Percentiles rank a stretch among this genome's conserved stretches.
These are phyloP conservation scores for Oreochromis tanganicae DNA, from an alignment of 2,113 vertebrate genomes.

Conservation along the genomic window DNA sequence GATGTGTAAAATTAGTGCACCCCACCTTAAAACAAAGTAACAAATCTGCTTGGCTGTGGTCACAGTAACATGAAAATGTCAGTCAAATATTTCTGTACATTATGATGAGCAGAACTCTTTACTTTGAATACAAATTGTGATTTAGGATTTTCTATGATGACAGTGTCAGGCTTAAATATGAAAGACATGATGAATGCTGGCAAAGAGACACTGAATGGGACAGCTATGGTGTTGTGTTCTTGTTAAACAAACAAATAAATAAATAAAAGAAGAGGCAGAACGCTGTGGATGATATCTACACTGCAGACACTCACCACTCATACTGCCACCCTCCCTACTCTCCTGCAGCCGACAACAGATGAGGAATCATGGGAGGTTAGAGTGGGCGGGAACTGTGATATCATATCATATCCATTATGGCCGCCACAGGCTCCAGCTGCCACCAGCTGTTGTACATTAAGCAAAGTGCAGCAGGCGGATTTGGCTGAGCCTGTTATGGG, in stretches of 20 bases:
- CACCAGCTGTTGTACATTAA: constrained; percentile 72
- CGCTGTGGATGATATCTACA: neutral
- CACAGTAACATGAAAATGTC: neutral
- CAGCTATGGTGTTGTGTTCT: rapidly evolving
- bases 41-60: neutral
- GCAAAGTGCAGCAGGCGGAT: constrained; percentile 68
- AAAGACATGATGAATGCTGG: neutral
- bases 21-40: neutral
- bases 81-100: neutral
- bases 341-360: neutral
- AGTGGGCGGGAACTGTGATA: constrained; percentile 12
- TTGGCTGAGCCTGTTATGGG: constrained; percentile 70
- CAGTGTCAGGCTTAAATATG: rapidly evolving
- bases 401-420: constrained; percentile 56
- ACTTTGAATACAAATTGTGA: neutral
- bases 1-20: neutral
- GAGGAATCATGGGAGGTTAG: constrained; percentile 41
- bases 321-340: neutral
- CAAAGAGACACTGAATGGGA: neutral
- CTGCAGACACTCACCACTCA: neutral
- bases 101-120: neutral
- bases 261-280: neutral
- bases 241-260: neutral
- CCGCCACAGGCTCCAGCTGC: constrained; percentile 42
- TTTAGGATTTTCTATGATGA: neutral